Evolutionary conservation across 2,113 vertebrate genomes (phyloP), one percentile per base, ranked within the genome.

Genomic region (Calyptomena viridis): DNA sequence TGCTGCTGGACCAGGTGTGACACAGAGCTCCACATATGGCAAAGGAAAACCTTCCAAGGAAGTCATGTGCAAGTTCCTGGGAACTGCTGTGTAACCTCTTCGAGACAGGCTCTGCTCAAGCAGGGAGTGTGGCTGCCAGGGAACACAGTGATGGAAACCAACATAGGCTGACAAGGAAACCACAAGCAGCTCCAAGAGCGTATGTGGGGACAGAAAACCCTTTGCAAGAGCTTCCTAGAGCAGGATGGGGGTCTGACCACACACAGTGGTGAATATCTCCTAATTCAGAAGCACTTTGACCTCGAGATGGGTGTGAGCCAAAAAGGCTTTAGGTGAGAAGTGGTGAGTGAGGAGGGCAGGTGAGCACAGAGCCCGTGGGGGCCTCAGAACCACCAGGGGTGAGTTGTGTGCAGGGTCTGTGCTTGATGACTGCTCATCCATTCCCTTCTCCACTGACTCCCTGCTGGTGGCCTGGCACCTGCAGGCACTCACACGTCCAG

Each of bases 141-240:
- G 35, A 76, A 10, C 0, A 0, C 44, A 28, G 79, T 0, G 0
- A 16, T 4, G 3, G 63, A 40, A 4, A 30, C 33, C 6, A 18
- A 50, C 13, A 4, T 0, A 1, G 11, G 17, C 67, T 55, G 30
- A 47, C 19, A 39, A n/a, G 55, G 37, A 30, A 92, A 46, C 6
- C 46, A 33, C 18, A 17, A 8, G 37, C 25, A 83, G 37, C 40
- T 77, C 67, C 3, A 2, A 2, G 2, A 1, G 21, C 6, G 0
- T 5, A 15, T 21, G 33, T 15, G 55, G 39, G 49, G 25, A 31
- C 20, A 55, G 53, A 12, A 89, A 77, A 80, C 28, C 10, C 25
- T 17, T 35, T 63, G 27, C 64, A 63, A 56, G 25, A 81, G 7
- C 46, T 47, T 81, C 18, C 39, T 55, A 46, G 73, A 40, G 69